Conservation (phyloP, 2,888 invertebrate genomes). For the Cephus nigrinus region DNA sequence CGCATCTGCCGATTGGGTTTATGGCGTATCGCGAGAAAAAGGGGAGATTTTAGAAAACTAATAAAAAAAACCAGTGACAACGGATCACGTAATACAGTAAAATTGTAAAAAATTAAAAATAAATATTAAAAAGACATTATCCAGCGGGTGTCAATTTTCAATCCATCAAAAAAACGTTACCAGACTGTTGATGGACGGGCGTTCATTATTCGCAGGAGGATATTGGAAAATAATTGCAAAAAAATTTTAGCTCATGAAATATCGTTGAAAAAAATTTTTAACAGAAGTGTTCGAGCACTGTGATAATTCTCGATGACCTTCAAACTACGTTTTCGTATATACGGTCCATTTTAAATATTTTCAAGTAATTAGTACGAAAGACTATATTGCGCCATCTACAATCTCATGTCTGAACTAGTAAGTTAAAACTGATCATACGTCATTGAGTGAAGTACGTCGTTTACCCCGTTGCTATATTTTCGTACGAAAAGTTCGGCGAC, state of each 20-base stretch:
- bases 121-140: background rate
- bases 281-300: background rate
- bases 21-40: background rate
- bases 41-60: background rate
- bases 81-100: background rate
- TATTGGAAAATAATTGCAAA: background rate
- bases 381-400: background rate
- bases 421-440: background rate
- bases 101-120: background rate
- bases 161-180: background rate
- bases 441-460: background rate
- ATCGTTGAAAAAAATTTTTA: background rate
- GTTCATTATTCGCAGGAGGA: background rate
- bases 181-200: background rate
- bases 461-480: background rate
- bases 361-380: too few relatives aligned
- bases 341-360: too few relatives aligned
- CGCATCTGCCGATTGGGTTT: slow-evolving; percentile 2
- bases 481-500: background rate
- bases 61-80: background rate
- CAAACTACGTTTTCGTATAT: background rate
- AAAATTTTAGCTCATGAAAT: background rate
- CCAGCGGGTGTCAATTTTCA: background rate
- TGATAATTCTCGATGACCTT: background rate
- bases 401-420: background rate